These are phyloP conservation scores for Camponotus pennsylvanicus DNA, from an alignment of 1,140 invertebrate genomes.

Conservation along the genomic window DNA sequence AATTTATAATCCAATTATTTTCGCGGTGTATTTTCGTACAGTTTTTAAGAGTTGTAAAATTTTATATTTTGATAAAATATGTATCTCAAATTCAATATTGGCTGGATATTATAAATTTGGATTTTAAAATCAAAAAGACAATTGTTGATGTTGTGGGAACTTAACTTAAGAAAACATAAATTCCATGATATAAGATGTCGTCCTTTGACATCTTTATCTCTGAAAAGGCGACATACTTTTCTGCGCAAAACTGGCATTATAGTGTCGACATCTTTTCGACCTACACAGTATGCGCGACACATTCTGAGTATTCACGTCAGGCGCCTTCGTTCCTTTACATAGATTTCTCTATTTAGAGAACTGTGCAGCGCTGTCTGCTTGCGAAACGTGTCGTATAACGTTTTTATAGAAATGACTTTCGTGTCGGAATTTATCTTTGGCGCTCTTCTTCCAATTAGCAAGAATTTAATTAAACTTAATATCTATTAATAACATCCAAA, in stretches of 20 bases:
- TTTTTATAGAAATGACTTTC: constrained; percentile 25
- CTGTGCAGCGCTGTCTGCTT: constrained; percentile 8
- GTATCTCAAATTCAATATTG: neutral
- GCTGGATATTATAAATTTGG: neutral
- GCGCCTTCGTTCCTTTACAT: constrained; percentile 52
- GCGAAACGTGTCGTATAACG: constrained; percentile 43
- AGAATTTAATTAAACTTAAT: constrained; percentile 24
- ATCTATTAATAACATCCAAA: neutral
- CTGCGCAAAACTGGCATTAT: constrained; percentile 30
- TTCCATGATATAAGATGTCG: neutral
- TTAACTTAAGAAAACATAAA: neutral
- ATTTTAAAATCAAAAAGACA: neutral
- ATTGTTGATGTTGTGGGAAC: neutral
- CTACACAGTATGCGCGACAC: constrained; percentile 28
- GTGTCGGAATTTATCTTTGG: constrained; percentile 30
- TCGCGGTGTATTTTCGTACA: neutral
- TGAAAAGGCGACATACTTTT: constrained; percentile 24
- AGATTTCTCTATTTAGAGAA: constrained; percentile 60
- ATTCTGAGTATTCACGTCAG: constrained; percentile 53
- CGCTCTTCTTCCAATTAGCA: constrained; percentile 44
- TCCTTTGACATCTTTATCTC: constrained; percentile 39
- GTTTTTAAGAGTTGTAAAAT: neutral
- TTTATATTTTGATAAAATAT: neutral
- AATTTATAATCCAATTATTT: constrained; percentile 11
- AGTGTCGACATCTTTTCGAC: constrained; percentile 42